These are phyloP conservation scores for Trichonephila clavata DNA, from an alignment of 1,140 invertebrate genomes.

Conservation along the genomic window DNA sequence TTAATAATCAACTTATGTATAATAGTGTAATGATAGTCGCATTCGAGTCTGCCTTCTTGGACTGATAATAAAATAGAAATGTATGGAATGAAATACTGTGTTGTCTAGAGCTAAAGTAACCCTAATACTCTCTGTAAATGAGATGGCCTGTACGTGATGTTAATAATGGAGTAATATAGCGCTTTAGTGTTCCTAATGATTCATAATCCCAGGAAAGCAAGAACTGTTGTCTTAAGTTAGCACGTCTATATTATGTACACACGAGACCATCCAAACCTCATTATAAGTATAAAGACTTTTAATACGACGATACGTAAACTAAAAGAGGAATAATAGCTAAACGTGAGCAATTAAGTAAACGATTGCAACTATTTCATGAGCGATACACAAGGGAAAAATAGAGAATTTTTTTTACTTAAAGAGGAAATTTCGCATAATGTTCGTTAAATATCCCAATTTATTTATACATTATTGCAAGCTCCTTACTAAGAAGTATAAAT, in stretches of 20 bases:
- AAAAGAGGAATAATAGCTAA: slow-evolving; percentile 31
- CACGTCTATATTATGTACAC: slow-evolving; percentile 14
- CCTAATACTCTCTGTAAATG: background rate
- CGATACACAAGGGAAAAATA: background rate
- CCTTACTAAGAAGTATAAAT: background rate
- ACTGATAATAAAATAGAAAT: background rate
- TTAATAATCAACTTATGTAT: too few relatives aligned
- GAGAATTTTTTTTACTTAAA: too few relatives aligned
- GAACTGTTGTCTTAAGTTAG: slow-evolving; percentile 34
- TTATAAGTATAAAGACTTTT: slow-evolving; percentile 37
- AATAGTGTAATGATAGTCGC: too few relatives aligned
- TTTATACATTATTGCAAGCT: background rate
- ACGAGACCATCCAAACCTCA: background rate
- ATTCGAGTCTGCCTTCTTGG: too few relatives aligned
- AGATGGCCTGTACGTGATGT: background rate
- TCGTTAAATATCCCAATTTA: background rate
- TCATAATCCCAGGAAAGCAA: slow-evolving; percentile 21
- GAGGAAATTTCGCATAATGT: background rate
- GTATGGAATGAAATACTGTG: background rate
- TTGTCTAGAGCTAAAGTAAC: background rate
- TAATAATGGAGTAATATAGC: slow-evolving; percentile 16
- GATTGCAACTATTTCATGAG: slow-evolving; percentile 24
- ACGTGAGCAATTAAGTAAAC: slow-evolving; percentile 42
- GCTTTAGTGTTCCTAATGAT: slow-evolving; percentile 4
- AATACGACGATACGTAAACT: background rate